phyloP scores from a whole-genome alignment of 2,797 vertebrate species.

The Manis crassicaudata region DNA sequence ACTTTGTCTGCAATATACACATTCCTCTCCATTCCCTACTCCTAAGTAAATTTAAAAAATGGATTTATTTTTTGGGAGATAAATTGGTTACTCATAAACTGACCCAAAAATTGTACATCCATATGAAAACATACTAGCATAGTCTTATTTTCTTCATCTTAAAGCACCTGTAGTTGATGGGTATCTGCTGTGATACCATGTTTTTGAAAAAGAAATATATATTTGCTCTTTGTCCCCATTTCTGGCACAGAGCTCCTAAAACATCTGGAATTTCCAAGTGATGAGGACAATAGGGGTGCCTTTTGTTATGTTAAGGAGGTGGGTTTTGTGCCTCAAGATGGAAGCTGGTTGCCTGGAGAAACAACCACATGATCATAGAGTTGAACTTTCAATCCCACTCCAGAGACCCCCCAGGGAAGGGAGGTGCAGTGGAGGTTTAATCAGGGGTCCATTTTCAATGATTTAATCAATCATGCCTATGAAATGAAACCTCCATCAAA shows the following conservation, averaged over 20 bases:
- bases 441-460: not conserved
- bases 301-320: not conserved
- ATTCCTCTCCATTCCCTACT: not conserved
- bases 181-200: not conserved
- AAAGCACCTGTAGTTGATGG: not conserved
- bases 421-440: not conserved
- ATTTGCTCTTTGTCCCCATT: not conserved
- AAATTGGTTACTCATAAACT: not conserved
- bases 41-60: not conserved
- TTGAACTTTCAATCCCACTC: not conserved
- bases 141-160: not conserved
- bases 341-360: not conserved
- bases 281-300: not conserved
- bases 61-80: not conserved
- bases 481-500: not conserved
- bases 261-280: not conserved
- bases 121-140: not conserved
- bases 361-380: not conserved
- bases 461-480: not conserved
- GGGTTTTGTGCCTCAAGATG: not conserved
- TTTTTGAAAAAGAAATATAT: not conserved
- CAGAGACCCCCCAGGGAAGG: not conserved
- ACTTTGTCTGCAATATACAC: not conserved
- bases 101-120: not conserved
- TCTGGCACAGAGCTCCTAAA: not conserved